Conservation (phyloP, 2,888 invertebrate genomes). For the Hydrotaea diabolus region DNA sequence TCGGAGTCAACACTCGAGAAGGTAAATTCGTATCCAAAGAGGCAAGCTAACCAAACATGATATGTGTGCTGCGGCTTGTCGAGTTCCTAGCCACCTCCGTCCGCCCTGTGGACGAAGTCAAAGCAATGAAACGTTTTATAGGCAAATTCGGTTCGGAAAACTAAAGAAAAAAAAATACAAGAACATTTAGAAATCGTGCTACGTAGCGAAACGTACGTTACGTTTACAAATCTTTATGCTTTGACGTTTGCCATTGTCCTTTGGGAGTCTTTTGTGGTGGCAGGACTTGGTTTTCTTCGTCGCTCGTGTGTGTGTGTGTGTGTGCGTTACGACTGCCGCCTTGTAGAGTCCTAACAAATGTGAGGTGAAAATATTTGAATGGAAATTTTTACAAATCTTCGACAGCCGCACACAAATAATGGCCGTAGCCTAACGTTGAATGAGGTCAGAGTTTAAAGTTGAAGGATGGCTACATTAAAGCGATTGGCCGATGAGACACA, state of each 20-base stretch:
- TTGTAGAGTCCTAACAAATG: slow-evolving; percentile 54
- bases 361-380: slow-evolving; percentile 56
- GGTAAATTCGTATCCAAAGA: slow-evolving; percentile 8
- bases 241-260: slow-evolving; percentile 42
- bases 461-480: not conserved
- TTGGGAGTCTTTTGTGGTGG: slow-evolving; percentile 53
- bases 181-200: not conserved
- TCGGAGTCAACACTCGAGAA: not conserved
- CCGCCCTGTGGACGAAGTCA: not conserved
- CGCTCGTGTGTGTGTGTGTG: slow-evolving; percentile 19
- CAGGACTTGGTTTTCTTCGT: not conserved
- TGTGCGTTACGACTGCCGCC: not conserved
- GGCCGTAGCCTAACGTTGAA: slow-evolving; percentile 42
- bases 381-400: slow-evolving; percentile 39
- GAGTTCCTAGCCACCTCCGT: not conserved
- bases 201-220: not conserved
- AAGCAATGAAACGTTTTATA: slow-evolving; percentile 43
- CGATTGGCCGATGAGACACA: too few relatives aligned
- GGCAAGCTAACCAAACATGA: slow-evolving; percentile 36
- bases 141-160: slow-evolving; percentile 42
- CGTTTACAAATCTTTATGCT: slow-evolving; percentile 48
- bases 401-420: slow-evolving; percentile 26
- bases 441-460: slow-evolving; percentile 54
- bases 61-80: slow-evolving; percentile 22
- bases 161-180: not conserved